Conservation (phyloP, 2,797 vertebrate genomes). For the Rhyacichthys aspro region DNA sequence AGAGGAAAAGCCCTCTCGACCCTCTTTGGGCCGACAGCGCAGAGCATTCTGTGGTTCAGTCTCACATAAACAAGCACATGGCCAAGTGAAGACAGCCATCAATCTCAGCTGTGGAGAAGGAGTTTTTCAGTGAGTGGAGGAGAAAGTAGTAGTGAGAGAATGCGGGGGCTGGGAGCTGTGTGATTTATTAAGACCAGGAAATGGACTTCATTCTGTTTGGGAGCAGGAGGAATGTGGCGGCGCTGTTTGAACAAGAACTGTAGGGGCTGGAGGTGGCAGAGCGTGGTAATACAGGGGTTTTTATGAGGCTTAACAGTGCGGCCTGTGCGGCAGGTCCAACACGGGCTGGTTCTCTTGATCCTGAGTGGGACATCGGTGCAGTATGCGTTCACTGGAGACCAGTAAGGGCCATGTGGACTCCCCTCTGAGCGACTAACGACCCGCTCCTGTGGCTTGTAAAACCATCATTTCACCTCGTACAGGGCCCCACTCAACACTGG, state of each 20-base stretch:
- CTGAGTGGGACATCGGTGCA: conserved; percentile 54
- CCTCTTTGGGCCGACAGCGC: conserved; percentile 32
- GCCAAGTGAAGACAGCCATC: conserved; percentile 57
- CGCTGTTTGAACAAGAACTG: conserved; percentile 73
- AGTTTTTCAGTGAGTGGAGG: conserved; percentile 36
- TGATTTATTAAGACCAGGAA: conserved; percentile 82
- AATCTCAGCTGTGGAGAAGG: conserved; percentile 45
- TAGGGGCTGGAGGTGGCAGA: conserved; percentile 80
- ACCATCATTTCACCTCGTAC: conserved; percentile 37
- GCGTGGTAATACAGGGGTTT: conserved; percentile 69
- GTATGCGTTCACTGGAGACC: conserved; percentile 23
- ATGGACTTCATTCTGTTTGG: conserved; percentile 58
- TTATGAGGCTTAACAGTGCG: conserved; percentile 58
- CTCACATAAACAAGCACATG: conserved; percentile 58
- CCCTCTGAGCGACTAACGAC: not conserved
- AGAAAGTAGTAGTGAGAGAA: conserved; percentile 20
- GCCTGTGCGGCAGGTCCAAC: conserved; percentile 44
- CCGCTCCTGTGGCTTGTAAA: conserved; percentile 51
- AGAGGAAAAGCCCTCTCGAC: conserved; percentile 6
- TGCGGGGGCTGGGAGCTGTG: conserved; percentile 2
- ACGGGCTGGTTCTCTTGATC: conserved; percentile 64
- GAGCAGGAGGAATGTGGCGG: conserved; percentile 49
- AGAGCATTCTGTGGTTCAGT: conserved; percentile 40
- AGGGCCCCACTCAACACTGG: conserved; percentile 43
- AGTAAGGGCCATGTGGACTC: conserved; percentile 14